Base-by-base conservation (phyloP, 37 sponge, comb jelly and placozoan genomes). In the Crambe crambe region DNA sequence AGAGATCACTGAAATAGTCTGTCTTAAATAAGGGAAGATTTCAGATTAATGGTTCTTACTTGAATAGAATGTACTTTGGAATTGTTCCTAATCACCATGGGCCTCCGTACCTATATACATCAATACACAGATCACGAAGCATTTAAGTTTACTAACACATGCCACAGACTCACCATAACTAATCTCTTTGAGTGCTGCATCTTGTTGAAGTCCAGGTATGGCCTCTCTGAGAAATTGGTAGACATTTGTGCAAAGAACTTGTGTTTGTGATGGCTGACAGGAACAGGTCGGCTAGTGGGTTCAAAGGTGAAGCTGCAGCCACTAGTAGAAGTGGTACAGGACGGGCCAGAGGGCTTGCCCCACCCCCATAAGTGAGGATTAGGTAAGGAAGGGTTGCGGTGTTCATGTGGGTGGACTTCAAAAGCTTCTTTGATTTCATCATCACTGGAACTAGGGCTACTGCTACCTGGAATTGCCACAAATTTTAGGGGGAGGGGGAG, bases 401-500 rank as follows among this genome's bases (percentile, higher is more conserved):
- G 65, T 4, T 15, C 65, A 21, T 81, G 69, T 35, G 38, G 35
- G 68, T 29, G 23, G 67, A 64, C 34, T 26, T 82, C 82, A 73
- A 82, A 82, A 0, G 74, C 82, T 58, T 87, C 87, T 57, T 87
- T 87, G 44, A 87, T 56, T 37, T 87, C 87, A 59, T 87, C 87
- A 38, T 87, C 87, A 76, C 87, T 87, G 30, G 87, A 87, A 61
- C 86, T 79, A 17, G 76, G 36, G 25, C 82, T 87, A 43, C 76
- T 87, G 39, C 76, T 76, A 63, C 74, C 51, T 47, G 12, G 6
- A 47, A 54, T 73, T 86, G 30, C n/a, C n/a, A n/a, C n/a, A n/a
- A n/a, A n/a, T n/a, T n/a, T n/a, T n/a, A n/a, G n/a, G n/a, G n/a
- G n/a, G n/a, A n/a, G n/a, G n/a, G n/a, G n/a, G n/a, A n/a, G n/a